Conservation (phyloP, 1,140 invertebrate genomes). For the Scaptomyza hsui region DNA sequence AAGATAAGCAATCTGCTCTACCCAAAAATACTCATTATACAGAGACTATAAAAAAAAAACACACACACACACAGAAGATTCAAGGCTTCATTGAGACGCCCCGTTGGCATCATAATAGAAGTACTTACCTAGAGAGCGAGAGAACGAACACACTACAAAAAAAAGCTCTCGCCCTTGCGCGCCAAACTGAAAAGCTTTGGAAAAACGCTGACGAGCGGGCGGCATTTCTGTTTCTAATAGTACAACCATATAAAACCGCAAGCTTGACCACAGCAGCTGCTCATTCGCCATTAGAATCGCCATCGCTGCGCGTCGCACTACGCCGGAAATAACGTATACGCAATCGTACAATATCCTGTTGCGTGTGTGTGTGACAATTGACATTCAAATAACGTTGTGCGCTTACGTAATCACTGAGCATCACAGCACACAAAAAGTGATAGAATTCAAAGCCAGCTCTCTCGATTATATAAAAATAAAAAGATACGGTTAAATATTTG, state of each 20-base stretch:
- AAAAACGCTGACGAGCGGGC: conserved; percentile 39
- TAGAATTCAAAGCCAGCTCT: conserved; percentile 21
- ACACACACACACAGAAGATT: conserved; percentile 45
- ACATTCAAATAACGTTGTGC: conserved; percentile 52
- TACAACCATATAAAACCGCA: conserved; percentile 72
- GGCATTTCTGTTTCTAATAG: conserved; percentile 50
- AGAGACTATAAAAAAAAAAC: conserved; percentile 37
- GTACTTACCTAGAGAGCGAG: neutral
- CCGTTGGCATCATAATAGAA: conserved; percentile 18
- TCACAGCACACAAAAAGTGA: neutral
- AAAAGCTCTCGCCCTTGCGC: conserved; percentile 39
- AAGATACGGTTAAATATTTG: conserved; percentile 1
- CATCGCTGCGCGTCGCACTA: conserved; percentile 53
- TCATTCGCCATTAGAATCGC: conserved; percentile 78
- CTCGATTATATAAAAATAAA: conserved; percentile 35
- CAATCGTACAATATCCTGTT: conserved; percentile 55
- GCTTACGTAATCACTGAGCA: conserved; percentile 63
- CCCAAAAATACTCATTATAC: conserved; percentile 65
- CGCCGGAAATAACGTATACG: conserved; percentile 48
- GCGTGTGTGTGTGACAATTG: conserved; percentile 36
- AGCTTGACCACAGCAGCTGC: conserved; percentile 73
- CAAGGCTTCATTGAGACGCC: conserved; percentile 56
- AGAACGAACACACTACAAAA: conserved; percentile 13
- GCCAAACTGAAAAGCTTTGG: conserved; percentile 21
- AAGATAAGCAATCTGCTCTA: conserved; percentile 63